phyloP scores from a whole-genome alignment of 2,113 vertebrate genomes.

The Crotalus helleri region DNA sequence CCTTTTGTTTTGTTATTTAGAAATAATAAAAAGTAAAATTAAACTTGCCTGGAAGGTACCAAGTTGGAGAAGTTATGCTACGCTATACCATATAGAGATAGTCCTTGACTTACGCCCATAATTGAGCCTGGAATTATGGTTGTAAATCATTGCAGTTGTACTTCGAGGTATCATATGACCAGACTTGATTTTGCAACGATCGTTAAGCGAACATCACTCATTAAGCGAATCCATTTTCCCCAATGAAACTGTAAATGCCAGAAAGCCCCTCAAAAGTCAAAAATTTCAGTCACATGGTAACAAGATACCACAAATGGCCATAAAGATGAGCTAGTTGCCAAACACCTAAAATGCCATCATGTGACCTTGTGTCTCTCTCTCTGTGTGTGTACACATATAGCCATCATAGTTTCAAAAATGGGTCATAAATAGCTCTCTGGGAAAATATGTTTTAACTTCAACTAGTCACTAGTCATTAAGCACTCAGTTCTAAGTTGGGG shows the following conservation, averaged over 20 bases:
- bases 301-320: background rate
- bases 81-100: background rate
- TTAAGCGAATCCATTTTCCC: background rate
- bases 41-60: background rate
- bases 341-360: background rate
- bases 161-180: background rate
- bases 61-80: background rate
- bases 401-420: background rate
- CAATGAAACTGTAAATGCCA: background rate
- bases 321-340: background rate
- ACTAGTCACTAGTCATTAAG: background rate
- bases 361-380: background rate
- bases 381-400: background rate
- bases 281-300: background rate
- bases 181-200: background rate
- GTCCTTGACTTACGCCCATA: background rate
- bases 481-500: background rate
- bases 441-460: background rate
- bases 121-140: background rate
- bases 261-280: background rate
- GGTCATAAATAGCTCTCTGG: background rate
- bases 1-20: background rate
- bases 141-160: background rate
- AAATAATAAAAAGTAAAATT: background rate
- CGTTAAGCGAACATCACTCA: background rate